Base-by-base conservation (phyloP, 2,888 invertebrate species). In the Melanchra persicariae region DNA sequence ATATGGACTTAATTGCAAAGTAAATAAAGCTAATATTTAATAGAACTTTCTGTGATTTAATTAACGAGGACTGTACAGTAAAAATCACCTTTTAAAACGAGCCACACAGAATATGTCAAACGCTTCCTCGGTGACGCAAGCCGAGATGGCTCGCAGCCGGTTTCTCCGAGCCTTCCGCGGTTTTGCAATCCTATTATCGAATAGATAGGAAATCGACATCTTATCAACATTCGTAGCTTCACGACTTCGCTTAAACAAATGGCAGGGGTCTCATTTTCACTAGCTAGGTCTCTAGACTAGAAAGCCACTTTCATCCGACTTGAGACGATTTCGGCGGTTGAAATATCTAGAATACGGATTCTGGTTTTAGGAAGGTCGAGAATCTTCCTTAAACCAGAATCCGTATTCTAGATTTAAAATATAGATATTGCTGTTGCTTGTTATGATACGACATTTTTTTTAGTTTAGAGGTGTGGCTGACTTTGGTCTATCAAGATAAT, bases 111-210 rank as follows among this genome's bases (percentile, higher is more conserved):
- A 83, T 77, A 84, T 85, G 88, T 87, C 87, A 87, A 86, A 81
- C 81, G 77, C 83, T 89, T 87, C 86, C 88, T 85, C 75, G 40
- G 70, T 91, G 91, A 84, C 84, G 85, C 83, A 91, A 67, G 45
- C 45, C 72, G 64, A 84, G 86, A 81, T 85, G 84, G 54, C 71
- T 62, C 64, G 43, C 26, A 85, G 81, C 90, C 74, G 83, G 89
- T 91, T 92, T 91, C 91, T 81, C 89, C 72, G 75, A 80, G 84
- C 76, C 89, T 91, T 92, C 91, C 91, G 90, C 80, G 83, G 85
- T 92, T 90, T 92, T 88, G 90, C 88, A 92, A 91, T 81, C 72
- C 74, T 86, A 83, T 86, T 82, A 85, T 83, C 82, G 82, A 83
- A 81, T 85, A 77, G 84, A 87, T 85, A 88, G 87, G 78, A 88